These are phyloP conservation scores for Balanococcus diminutus DNA, from an alignment of 2,888 invertebrate genomes.

Conservation along the genomic window DNA sequence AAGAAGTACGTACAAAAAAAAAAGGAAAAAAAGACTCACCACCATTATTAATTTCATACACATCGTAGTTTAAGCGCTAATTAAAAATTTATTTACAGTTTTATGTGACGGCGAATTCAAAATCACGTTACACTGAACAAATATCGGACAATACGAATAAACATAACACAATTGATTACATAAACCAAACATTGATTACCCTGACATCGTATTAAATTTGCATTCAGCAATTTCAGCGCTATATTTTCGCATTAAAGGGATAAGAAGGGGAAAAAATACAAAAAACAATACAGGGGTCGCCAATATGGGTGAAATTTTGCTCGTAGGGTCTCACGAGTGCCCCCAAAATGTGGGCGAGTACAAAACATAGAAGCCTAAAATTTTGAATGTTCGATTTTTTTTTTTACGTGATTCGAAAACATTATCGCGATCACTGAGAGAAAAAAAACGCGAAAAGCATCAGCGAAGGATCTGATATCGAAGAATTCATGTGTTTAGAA, in stretches of 20 bases:
- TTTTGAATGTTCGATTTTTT: no score
- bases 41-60: conserved; percentile 28
- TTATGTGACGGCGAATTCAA: conserved; percentile 16
- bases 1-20: background rate
- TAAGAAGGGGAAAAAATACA: background rate
- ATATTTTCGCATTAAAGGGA: background rate
- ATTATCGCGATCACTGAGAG: background rate
- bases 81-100: conserved; percentile 37
- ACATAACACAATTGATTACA: conserved; percentile 26
- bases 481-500: background rate
- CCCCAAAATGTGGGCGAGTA: background rate
- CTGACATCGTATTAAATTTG: conserved; percentile 22
- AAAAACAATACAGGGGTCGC: background rate
- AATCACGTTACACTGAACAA: conserved; percentile 41
- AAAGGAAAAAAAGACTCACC: background rate
- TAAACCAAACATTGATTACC: conserved; percentile 37
- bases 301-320: background rate
- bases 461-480: background rate
- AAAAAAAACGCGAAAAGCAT: background rate
- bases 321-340: background rate
- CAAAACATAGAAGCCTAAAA: background rate
- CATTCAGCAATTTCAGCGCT: conserved; percentile 12
- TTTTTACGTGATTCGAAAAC: background rate
- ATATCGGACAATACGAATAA: conserved; percentile 37
- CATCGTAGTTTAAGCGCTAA: conserved; percentile 18